Base-by-base conservation (phyloP, 2,797 vertebrate species). In the Micrastur ruficollis region DNA sequence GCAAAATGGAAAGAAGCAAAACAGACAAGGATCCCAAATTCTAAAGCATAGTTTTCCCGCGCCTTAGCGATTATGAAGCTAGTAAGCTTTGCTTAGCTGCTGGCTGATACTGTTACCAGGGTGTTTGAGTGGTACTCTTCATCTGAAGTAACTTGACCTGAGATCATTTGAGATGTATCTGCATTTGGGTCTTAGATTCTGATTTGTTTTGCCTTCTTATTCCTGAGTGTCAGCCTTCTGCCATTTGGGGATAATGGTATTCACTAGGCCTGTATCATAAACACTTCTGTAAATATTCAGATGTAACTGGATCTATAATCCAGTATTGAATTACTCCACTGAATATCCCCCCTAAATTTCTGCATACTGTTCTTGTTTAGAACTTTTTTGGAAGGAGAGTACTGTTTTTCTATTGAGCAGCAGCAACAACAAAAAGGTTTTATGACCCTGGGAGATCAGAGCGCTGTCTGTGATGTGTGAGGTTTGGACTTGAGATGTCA, bases 1-100 rank as follows among this genome's bases (percentile, higher is more conserved):
- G 67, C 91, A 90, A 92, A 95, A 94, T 93, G 93, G 91, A 97
- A 97, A 97, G 96, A 94, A 90, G 81, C 65, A 95, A 95, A 97
- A 49, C 61, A 96, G 82, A 86, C 50, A 32, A 90, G 88, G 89
- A 72, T 90, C 80, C 89, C 92, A 74, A 63, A 78, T 63, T 74
- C 68, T 95, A 52, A 94, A 95, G 81, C 49, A 36, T 25, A 11
- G 79, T 84, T 95, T 96, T 97, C 96, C 84, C 90, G 95, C 14
- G 80, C 95, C 82, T 65, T 81, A 15, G 67, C 87, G 79, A 94
- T 96, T 68, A 25, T 29, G 72, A 96, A 93, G 88, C 94, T 84
- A 16, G 90, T 85, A 12, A n/a, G 70, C 71, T 94, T 82, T 86
- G 78, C 89, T 81, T 72, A 19, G 79, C 67, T 83, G 40, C 55